These are phyloP conservation scores for Holcopasites calliopsidis DNA, from an alignment of 1,140 invertebrate species.

Conservation along the genomic window DNA sequence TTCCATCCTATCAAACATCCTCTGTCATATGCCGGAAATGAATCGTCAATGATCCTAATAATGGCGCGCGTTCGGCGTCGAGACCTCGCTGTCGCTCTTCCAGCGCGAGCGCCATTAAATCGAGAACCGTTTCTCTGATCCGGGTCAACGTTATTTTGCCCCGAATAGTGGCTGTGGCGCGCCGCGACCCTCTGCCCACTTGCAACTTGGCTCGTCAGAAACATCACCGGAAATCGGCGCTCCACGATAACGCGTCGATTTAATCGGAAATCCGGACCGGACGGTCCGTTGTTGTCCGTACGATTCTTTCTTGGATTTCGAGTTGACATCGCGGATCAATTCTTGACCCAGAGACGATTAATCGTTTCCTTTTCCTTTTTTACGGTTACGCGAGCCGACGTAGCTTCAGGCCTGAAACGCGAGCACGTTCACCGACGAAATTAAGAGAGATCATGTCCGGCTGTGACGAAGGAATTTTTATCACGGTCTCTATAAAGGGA, in stretches of 20 bases:
- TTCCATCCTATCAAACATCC: conserved; percentile 45
- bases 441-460: conserved; percentile 37
- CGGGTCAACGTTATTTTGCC: conserved; percentile 56
- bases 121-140: conserved; percentile 17
- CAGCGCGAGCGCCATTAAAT: conserved; percentile 50
- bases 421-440: conserved; percentile 20
- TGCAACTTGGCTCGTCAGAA: background rate
- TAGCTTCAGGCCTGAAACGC: too few relatives aligned
- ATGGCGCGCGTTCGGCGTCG: conserved; percentile 41
- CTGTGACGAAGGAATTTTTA: conserved; percentile 49
- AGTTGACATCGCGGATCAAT: background rate
- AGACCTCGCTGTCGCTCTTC: conserved; percentile 3
- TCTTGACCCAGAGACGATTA: too few relatives aligned
- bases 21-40: conserved; percentile 61
- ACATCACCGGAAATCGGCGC: background rate
- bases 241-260: conserved; percentile 20
- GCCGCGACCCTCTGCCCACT: background rate
- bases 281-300: background rate
- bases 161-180: conserved; percentile 42
- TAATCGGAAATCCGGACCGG: conserved; percentile 9
- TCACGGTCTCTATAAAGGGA: background rate
- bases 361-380: background rate
- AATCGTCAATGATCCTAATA: conserved; percentile 64
- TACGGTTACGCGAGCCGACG: background rate
- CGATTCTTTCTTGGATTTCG: background rate